Base-by-base conservation (phyloP, 2,888 invertebrate species). In the Ornithoptera alexandrae region DNA sequence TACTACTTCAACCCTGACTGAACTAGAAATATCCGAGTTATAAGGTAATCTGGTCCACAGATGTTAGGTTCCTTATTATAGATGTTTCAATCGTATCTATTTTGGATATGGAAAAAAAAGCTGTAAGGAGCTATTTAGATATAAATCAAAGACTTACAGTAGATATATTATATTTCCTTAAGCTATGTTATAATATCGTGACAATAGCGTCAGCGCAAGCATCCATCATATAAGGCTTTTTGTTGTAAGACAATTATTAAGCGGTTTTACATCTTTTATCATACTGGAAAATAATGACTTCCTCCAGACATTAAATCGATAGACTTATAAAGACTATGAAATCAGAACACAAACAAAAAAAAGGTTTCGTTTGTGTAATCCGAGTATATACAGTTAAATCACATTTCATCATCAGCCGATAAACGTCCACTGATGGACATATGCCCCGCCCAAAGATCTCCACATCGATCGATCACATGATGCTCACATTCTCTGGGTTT, bases 161-260 rank as follows among this genome's bases (percentile, higher is more conserved):
- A 4, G n/a, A 57, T 1, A 20, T 57, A 20, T 57, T 22, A 57
- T 57, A 57, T 57, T 57, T 57, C 20, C 57, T 2, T 20, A 20
- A 57, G 57, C 20, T 20, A n/a, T 20, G 20, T 20, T 22, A 57
- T n/a, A 18, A 20, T 22, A 22, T 22, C 6, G 20, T 57, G n/a
- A 57, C 18, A 20, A 57, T 20, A 20, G 20, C 57, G 57, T 18
- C 20, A n/a, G n/a, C 57, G 57, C 10, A 20, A 42, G n/a, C 61
- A 61, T 61, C 61, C 36, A 61, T 61, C 61, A 61, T 42, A 4
- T 61, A n/a, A n/a, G 42, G 61, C 61, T 61, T 20, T 36, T 61
- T 61, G 61, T 61, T 61, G n/a, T 42, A 20, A n/a, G 61, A 61
- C 42, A 61, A 20, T 18, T 61, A 61, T 61, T n/a, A 61, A 36